phyloP scores from a whole-genome alignment of 2,888 invertebrate species.

The Melieria crassipennis region DNA sequence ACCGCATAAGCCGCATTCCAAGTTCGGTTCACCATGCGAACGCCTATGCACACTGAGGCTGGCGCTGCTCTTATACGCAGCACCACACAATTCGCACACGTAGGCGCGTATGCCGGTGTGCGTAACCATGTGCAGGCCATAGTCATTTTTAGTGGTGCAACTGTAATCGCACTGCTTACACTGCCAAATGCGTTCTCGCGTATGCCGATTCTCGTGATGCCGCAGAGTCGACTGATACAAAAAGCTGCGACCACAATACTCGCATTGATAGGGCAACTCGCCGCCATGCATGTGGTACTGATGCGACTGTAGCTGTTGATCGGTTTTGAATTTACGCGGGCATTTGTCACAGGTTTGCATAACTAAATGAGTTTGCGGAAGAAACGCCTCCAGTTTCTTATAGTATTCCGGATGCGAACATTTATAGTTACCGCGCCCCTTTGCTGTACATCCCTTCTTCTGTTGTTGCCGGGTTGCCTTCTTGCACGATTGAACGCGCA shows the following conservation, averaged over 20 bases:
- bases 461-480: too few species aligned
- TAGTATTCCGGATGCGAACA: slow-evolving; percentile 15
- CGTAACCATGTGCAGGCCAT: slow-evolving; percentile 18
- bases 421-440: slow-evolving; percentile 1
- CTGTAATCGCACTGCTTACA: slow-evolving; percentile 4
- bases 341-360: slow-evolving; percentile 3
- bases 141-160: slow-evolving; percentile 13
- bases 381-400: slow-evolving; percentile 13
- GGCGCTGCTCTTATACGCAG: slow-evolving; percentile 21
- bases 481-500: neutral
- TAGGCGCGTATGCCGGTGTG: slow-evolving; percentile 17
- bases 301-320: slow-evolving; percentile 10
- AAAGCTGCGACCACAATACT: slow-evolving; percentile 9
- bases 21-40: slow-evolving; percentile 13
- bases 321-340: slow-evolving; percentile 9
- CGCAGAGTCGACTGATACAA: slow-evolving; percentile 15
- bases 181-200: slow-evolving; percentile 6
- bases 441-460: too few species aligned
- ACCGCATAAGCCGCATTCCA: slow-evolving; percentile 17
- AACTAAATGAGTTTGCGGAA: slow-evolving; percentile 10
- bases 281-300: slow-evolving; percentile 12
- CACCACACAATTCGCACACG: slow-evolving; percentile 18
- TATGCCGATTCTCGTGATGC: slow-evolving; percentile 20
- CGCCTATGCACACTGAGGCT: slow-evolving; percentile 23
- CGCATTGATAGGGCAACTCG: slow-evolving; percentile 11